Evolutionary conservation across 2,113 vertebrate genomes (phyloP).

Genomic region (Aphyosemion australe): DNA sequence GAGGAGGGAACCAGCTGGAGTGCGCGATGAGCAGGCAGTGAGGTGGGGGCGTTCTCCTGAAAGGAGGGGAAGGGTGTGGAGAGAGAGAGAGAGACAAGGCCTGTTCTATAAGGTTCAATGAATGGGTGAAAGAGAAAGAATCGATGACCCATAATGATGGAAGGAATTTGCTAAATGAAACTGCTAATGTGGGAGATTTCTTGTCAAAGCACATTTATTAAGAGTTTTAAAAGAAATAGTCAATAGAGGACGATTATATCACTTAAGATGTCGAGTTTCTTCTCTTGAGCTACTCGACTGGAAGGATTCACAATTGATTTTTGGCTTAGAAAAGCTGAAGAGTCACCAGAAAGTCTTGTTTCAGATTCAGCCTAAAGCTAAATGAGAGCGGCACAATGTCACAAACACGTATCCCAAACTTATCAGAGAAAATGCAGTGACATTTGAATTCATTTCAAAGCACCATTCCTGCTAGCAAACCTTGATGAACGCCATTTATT

Average conservation of each 20-base stretch:
- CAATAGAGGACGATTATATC: constrained; percentile 29
- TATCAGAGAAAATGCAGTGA: no score
- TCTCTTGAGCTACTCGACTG: constrained; percentile 60
- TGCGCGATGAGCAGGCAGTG: constrained; percentile 40
- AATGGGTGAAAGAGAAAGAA: constrained; percentile 15
- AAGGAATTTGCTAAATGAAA: constrained; percentile 35
- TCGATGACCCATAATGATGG: constrained; percentile 45
- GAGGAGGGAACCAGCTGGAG: constrained; percentile 68
- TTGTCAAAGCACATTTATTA: constrained; percentile 28
- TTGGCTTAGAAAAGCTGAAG: constrained; percentile 3
- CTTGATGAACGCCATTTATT: no score
- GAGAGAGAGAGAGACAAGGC: constrained; percentile 10
- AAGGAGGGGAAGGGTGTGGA: background rate
- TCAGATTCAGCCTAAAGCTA: no score
- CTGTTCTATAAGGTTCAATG: constrained; percentile 48
- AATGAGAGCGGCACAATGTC: no score
- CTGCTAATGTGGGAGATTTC: constrained; percentile 16
- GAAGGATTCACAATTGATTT: constrained; percentile 56
- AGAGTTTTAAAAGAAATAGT: constrained; percentile 13
- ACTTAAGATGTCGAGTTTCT: constrained; percentile 47
- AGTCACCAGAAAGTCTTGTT: no score
- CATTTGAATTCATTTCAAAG: no score
- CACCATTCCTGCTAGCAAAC: no score
- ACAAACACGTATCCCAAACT: no score
- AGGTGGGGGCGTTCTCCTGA: constrained; percentile 8